These are phyloP conservation scores for Patella pellucida DNA, from an alignment of 2,888 invertebrate species.

Conservation along the genomic window DNA sequence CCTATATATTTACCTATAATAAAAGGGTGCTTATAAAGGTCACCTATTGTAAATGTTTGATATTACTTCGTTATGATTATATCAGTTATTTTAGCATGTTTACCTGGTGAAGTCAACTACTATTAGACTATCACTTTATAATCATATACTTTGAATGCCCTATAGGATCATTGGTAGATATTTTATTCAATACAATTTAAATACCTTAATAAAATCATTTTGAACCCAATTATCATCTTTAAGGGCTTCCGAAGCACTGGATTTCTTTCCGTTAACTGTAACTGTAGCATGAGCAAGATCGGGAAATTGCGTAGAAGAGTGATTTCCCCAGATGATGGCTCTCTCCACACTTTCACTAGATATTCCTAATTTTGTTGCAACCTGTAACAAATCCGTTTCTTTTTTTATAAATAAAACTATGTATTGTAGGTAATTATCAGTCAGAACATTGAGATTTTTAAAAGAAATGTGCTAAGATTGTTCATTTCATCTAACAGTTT, in stretches of 20 bases:
- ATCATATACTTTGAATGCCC: not conserved
- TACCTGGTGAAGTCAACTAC: no score
- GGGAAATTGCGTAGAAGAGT: conserved; percentile 98
- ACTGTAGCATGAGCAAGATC: conserved; percentile 79
- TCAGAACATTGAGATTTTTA: no score
- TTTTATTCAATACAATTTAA: not conserved
- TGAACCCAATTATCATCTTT: conserved; percentile 86
- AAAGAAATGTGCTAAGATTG: no score
- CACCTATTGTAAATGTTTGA: no score
- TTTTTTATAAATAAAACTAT: no score
- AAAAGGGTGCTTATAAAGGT: no score
- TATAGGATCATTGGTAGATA: not conserved
- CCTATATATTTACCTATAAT: no score
- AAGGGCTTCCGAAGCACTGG: conserved; percentile 79
- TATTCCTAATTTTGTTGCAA: conserved; percentile 72
- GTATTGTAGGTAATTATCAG: no score
- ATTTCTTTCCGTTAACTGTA: conserved; percentile 64
- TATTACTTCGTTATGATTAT: no score
- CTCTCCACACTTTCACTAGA: conserved; percentile 82
- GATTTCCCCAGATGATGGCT: conserved; percentile 99
- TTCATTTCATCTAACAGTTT: no score
- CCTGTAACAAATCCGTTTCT: conserved; percentile 54
- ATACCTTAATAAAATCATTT: conserved; percentile 82
- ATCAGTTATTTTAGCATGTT: no score
- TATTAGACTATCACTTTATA: no score